Base-by-base conservation (phyloP, 2,888 invertebrate genomes). In the Troides aeacus region DNA sequence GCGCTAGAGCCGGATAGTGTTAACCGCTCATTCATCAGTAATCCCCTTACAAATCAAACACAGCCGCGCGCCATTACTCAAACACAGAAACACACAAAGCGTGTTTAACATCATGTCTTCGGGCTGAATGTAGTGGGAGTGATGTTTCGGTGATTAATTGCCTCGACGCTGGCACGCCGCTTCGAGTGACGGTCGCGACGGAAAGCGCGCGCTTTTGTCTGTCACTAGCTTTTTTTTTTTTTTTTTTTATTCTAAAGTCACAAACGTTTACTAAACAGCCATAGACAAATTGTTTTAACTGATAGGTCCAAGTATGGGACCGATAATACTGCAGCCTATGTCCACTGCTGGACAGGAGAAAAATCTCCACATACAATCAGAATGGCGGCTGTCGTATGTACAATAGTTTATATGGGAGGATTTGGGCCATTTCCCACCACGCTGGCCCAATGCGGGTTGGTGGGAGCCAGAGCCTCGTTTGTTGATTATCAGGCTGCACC, bases 31-130 rank as follows among this genome's bases (percentile, higher is more conserved):
- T 24, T 66, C 72, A 77, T 80, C 78, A 81, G 77, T 81, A 73
- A 89, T 89, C 89, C 86, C 73, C 75, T 79, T 80, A 81, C 81
- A 86, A 85, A 86, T 85, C 83, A 84, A 83, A 83, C 80, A 83
- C 83, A 84, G 83, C 79, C 79, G 64, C 72, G 69, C 71, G 69
- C 69, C 75, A 81, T 82, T 77, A 80, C 74, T 84, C 83, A 85
- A 75, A 72, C 74, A 10, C 56, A 62, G 30, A 62, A 62, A 67
- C 56, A 36, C 17, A 68, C 68, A 68, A 68, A 58, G 72, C 75
- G 71, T 72, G 68, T 75, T 73, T 74, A 69, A 71, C 65, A 42
- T 69, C 66, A 62, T 67, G 66, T 69, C 69, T 71, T 30, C 23
- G 69, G 46, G 59, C 24, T 66, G 68, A 74, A 74, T 65, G 66